Conservation (phyloP, 2,113 vertebrate genomes). For the Phocoena sinus region DNA sequence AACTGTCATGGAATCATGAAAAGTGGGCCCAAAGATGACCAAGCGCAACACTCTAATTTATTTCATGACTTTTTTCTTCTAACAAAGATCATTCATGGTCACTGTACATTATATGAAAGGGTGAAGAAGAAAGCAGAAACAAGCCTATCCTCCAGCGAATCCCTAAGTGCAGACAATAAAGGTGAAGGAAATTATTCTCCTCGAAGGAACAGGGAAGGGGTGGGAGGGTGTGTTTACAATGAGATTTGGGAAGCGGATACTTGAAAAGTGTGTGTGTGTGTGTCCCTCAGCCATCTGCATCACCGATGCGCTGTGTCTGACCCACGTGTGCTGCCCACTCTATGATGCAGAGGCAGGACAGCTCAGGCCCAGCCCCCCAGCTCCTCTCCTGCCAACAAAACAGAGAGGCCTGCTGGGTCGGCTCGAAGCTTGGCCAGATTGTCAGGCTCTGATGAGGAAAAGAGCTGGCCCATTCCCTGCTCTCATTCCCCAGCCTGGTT, state of each 20-base stretch:
- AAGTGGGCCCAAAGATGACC: not conserved
- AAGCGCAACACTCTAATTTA: not conserved
- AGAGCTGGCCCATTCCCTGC: not conserved
- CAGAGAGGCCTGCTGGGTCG: not conserved
- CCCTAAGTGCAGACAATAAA: not conserved
- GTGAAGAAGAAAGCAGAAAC: not conserved
- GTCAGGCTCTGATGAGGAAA: not conserved
- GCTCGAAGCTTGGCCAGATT: not conserved
- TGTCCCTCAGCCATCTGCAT: not conserved
- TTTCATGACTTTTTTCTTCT: not conserved
- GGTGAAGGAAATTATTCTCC: not conserved
- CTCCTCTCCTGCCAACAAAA: not conserved
- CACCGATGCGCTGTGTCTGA: fast-evolving
- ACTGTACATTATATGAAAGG: not conserved
- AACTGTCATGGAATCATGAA: not conserved
- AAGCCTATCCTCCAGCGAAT: not conserved
- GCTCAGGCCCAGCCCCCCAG: not conserved
- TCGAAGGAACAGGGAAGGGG: not conserved
- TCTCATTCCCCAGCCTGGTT: not conserved
- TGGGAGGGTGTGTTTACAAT: fast-evolving
- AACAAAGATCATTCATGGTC: not conserved
- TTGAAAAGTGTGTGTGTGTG: fast-evolving
- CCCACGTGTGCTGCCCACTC: not conserved
- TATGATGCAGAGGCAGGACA: fast-evolving
- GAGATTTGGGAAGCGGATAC: not conserved